phyloP scores from a whole-genome alignment of 2,888 invertebrate genomes.

The Oegoconia quadripuncta region DNA sequence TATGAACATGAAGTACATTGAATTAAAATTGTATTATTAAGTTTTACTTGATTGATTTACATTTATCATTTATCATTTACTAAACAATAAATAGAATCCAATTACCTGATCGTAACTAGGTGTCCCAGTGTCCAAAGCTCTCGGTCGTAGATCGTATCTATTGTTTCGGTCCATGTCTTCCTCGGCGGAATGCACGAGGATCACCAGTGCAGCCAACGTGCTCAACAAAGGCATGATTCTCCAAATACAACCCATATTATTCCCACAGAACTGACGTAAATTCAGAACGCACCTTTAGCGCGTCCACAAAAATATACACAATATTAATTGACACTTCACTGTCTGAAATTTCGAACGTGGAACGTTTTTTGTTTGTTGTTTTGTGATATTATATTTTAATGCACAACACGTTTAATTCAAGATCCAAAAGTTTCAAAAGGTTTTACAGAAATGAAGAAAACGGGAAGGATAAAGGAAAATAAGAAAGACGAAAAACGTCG shows the following conservation, averaged over 20 bases:
- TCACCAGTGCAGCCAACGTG: slow-evolving; percentile 71
- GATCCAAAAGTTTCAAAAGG: slow-evolving; percentile 25
- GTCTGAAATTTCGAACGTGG: not conserved
- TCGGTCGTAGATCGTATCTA: slow-evolving; percentile 47
- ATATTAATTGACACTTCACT: slow-evolving; percentile 11
- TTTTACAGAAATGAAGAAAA: slow-evolving; percentile 31
- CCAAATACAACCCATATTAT: slow-evolving; percentile 70
- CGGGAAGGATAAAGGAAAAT: slow-evolving; percentile 37
- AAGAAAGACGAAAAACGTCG: slow-evolving; percentile 30
- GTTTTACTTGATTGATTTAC: too few relatives aligned
- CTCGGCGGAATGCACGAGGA: slow-evolving; percentile 67
- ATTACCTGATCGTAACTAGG: slow-evolving; percentile 55
- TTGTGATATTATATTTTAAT: not conserved
- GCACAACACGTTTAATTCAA: slow-evolving; percentile 19
- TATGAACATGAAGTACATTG: too few relatives aligned
- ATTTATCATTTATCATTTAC: too few relatives aligned
- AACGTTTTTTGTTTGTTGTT: too few relatives aligned
- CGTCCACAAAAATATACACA: slow-evolving; percentile 22
- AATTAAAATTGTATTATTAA: too few relatives aligned
- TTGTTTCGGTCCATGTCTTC: slow-evolving; percentile 38
- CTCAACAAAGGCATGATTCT: slow-evolving; percentile 64
- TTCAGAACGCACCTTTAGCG: slow-evolving; percentile 23
- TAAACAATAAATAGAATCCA: not conserved
- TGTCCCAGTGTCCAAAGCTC: slow-evolving; percentile 44
- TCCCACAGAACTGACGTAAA: slow-evolving; percentile 25